phyloP scores from a whole-genome alignment of 1,140 invertebrate genomes.

The Ooceraea biroi region DNA sequence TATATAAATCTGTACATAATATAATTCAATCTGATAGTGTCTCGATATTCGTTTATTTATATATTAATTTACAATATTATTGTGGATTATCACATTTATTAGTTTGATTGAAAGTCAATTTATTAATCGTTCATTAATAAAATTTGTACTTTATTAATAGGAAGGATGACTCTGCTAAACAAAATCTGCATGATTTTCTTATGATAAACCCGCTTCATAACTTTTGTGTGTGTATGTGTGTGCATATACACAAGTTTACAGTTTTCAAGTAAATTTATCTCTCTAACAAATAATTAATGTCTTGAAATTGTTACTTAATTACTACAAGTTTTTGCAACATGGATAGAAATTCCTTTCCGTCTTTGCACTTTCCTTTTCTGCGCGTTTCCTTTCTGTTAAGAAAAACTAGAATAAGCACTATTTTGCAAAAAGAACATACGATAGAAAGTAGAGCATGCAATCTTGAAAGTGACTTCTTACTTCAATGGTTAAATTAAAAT shows the following conservation, averaged over 20 bases:
- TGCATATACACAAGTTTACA: too few relatives aligned
- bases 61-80: too few relatives aligned
- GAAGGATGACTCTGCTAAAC: background rate
- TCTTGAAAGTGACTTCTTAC: slow-evolving; percentile 13
- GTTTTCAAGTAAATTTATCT: background rate
- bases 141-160: background rate
- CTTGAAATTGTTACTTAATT: slow-evolving; percentile 5
- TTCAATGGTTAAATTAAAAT: background rate
- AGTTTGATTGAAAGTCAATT: too few relatives aligned
- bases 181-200: background rate
- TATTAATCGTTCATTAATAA: too few relatives aligned
- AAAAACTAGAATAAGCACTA: background rate
- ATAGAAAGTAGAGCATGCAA: too few relatives aligned
- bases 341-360: slow-evolving; percentile 17
- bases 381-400: background rate
- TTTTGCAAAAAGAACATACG: slow-evolving; percentile 8
- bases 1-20: too few relatives aligned
- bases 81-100: too few relatives aligned
- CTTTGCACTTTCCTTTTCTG: slow-evolving; percentile 3
- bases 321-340: slow-evolving; percentile 1
- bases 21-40: too few relatives aligned
- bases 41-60: too few relatives aligned
- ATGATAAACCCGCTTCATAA: background rate
- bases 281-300: background rate
- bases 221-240: too few relatives aligned